Evolutionary conservation across 2,113 vertebrate species (phyloP), one percentile per base, ranked within the genome.

Genomic region (Gallinago undulata): DNA sequence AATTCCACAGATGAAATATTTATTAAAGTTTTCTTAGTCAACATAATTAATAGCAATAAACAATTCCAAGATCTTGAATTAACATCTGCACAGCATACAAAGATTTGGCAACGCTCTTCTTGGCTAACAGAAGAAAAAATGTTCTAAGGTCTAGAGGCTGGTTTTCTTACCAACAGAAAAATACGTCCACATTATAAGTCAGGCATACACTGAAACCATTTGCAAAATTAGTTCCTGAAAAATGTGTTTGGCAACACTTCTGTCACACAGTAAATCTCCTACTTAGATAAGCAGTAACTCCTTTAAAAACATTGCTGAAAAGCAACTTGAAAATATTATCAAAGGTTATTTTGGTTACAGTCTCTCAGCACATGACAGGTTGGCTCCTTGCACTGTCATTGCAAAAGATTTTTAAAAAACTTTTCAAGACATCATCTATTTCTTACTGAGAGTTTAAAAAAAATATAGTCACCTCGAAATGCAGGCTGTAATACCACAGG

Each of bases 141-240:
- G 1, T 14, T 59, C 35, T 69, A 1, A 91, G 79, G 18, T 45
- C n/a, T 47, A 68, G 10, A 81, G 56, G 13, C 1, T 35, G 16
- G 22, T 23, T 69, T 66, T 87, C 39, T 47, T 53, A 43, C 48
- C 48, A 72, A 50, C 11, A 87, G 18, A 81, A 84, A 87, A 79
- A 84, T n/a, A 74, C 2, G n/a, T 33, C n/a, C 37, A 64, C 23
- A 14, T 50, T 47, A 67, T 14, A 78, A n/a, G 43, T n/a, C 39
- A 28, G 4, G 13, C 39, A 84, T 21, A 24, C 6, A 55, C 16
- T 59, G 21, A 89, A 66, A 69, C 17, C 7, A 77, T 53, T 80
- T 90, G 72, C 62, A 94, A 87, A 62, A 94, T 82, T 27, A 80
- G 22, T 63, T 87, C 50, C 86, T 81, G 57, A 86, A 81, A 93